phyloP scores from a whole-genome alignment of 2,113 vertebrate genomes.

The Myodes glareolus region DNA sequence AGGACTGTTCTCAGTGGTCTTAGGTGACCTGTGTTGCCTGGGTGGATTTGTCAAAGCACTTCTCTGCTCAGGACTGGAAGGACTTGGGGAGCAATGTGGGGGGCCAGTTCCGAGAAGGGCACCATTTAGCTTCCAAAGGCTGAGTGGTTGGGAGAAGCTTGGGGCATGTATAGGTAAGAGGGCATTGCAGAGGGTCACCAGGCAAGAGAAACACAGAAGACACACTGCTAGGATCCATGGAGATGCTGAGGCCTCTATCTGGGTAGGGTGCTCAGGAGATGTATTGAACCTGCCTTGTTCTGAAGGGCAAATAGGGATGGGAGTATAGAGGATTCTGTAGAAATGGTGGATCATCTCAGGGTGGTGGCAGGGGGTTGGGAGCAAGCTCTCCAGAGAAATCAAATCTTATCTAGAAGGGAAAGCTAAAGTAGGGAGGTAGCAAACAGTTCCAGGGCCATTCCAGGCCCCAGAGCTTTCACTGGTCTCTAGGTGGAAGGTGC shows the following conservation, averaged over 20 bases:
- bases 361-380: neutral
- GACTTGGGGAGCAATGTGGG: neutral
- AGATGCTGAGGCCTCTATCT: neutral
- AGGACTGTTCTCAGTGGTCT: neutral
- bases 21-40: neutral
- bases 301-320: neutral
- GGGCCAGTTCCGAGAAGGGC: neutral
- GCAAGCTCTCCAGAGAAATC: neutral
- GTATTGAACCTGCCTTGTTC: neutral
- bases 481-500: neutral
- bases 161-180: neutral
- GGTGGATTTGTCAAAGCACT: fast-evolving
- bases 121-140: neutral
- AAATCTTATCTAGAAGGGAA: neutral
- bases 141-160: neutral
- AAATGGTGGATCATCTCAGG: neutral
- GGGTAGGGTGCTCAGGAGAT: no score
- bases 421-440: neutral
- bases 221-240: neutral
- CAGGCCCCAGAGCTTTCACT: no score
- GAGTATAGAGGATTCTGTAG: neutral
- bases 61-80: neutral
- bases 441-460: neutral
- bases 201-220: neutral
- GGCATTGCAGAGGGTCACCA: neutral